Conservation (phyloP, 2,113 vertebrate species). For the Butorides virescens region DNA sequence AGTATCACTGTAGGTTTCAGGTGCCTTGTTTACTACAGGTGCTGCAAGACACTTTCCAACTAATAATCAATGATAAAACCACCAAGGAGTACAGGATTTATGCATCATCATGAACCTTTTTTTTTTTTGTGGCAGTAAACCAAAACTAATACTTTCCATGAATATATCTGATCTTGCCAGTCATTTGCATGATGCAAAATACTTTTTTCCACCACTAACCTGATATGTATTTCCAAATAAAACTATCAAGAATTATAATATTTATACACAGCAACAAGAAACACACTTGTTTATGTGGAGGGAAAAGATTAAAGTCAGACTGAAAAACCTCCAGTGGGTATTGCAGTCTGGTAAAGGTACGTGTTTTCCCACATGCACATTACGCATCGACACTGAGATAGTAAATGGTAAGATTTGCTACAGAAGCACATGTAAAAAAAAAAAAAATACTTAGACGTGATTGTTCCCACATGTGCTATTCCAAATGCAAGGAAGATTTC, state of each 20-base stretch:
- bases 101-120: neutral
- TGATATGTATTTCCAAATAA: neutral
- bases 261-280: neutral
- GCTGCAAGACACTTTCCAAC: neutral
- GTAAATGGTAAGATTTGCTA: neutral
- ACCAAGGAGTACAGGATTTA: neutral
- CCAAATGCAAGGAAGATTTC: neutral
- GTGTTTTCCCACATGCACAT: neutral
- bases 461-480: neutral
- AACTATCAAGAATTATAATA: neutral
- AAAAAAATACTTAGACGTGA: neutral
- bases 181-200: neutral
- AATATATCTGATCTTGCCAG: neutral
- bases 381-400: neutral
- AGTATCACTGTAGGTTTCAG: neutral
- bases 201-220: neutral
- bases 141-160: neutral
- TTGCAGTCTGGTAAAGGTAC: neutral
- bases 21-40: neutral
- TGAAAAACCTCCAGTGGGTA: neutral
- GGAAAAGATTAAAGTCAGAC: neutral
- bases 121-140: neutral
- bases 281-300: neutral
- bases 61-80: neutral
- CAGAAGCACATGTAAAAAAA: neutral